Base-by-base conservation (phyloP, 1,140 invertebrate genomes). In the Idris sp. region DNA sequence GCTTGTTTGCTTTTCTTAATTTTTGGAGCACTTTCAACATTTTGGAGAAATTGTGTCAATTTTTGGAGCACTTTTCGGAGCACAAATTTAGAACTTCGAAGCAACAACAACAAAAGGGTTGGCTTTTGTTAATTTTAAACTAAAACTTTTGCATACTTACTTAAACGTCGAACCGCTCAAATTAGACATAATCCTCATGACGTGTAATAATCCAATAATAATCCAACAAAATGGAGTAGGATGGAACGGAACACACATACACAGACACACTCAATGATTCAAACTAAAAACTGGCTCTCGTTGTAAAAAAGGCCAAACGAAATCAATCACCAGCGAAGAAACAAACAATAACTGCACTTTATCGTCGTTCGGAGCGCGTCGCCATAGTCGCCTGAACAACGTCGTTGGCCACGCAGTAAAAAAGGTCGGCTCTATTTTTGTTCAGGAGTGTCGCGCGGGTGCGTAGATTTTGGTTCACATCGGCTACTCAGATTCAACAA, bases 191-290 rank as follows among this genome's bases (percentile, higher is more conserved):
- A 71, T 71, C 67, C 67, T 71, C 25, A 56, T 61, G 56, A 61
- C 56, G 67, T 71, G 48, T 56, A 41, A 72, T 72, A 72, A 72
- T 72, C 68, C 68, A 72, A 72, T 72, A 72, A 62, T 72, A 72
- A 72, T 72, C 49, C 68, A n/a, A 72, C 49, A 71, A 72, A 72
- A 62, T 53, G 26, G 22, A 38, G 65, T 38, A 38, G 33, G 9
- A 26, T 7, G 10, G 35, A 19, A 33, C 30, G 1, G 15, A 46
- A 30, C 11, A 22, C 22, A 28, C 36, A 51, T 51, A 58, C 30
- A 30, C 11, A 22, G 28, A 28, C 36, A 51, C 58, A 58, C 30
- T 72, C 59, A 72, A 72, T n/a, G 18, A 51, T 9, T 51, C 15
- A 15, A 68, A 68, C 53, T 49, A 30, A 41, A 16, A 68, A 65